These are phyloP conservation scores for Amiota communis DNA, from an alignment of 2,888 invertebrate genomes.

Conservation along the genomic window DNA sequence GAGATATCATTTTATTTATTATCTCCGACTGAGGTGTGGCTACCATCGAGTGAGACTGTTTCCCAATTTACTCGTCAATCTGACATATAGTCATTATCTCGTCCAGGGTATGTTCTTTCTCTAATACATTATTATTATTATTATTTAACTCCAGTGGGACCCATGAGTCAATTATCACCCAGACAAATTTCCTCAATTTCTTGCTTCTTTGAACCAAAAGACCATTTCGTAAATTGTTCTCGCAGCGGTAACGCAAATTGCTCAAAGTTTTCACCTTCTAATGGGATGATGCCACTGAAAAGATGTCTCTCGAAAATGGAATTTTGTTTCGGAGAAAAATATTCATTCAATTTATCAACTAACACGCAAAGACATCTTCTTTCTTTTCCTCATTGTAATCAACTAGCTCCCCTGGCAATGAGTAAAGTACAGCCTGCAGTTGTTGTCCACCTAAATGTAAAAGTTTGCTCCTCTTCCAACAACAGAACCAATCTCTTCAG, in stretches of 20 bases:
- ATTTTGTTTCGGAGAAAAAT: conserved; percentile 48
- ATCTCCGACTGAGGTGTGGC: too few relatives aligned
- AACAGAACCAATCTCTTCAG: too few relatives aligned
- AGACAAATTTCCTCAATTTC: conserved; percentile 7
- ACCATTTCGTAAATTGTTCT: conserved; percentile 34
- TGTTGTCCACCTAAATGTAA: conserved; percentile 42
- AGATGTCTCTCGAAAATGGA: conserved; percentile 56
- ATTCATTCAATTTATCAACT: conserved; percentile 41
- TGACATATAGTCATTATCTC: too few relatives aligned
- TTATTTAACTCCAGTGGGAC: too few relatives aligned
- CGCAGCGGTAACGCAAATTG: conserved; percentile 55
- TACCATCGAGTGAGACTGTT: too few relatives aligned
- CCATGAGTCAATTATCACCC: too few relatives aligned
- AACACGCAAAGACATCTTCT: conserved; percentile 39
- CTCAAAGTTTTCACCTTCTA: conserved; percentile 57
- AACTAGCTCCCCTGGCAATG: conserved; percentile 41
- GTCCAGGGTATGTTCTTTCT: too few relatives aligned
- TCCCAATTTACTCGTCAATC: too few relatives aligned
- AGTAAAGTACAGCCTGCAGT: conserved; percentile 43
- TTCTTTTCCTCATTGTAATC: conserved; percentile 29
- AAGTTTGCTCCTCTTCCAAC: conserved; percentile 39
- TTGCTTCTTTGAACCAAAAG: conserved; percentile 31
- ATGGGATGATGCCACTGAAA: conserved; percentile 45
- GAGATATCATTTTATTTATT: too few relatives aligned
- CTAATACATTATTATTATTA: too few relatives aligned